Conservation (phyloP, 1,140 invertebrate species). For the Lutraria rhynchaena region DNA sequence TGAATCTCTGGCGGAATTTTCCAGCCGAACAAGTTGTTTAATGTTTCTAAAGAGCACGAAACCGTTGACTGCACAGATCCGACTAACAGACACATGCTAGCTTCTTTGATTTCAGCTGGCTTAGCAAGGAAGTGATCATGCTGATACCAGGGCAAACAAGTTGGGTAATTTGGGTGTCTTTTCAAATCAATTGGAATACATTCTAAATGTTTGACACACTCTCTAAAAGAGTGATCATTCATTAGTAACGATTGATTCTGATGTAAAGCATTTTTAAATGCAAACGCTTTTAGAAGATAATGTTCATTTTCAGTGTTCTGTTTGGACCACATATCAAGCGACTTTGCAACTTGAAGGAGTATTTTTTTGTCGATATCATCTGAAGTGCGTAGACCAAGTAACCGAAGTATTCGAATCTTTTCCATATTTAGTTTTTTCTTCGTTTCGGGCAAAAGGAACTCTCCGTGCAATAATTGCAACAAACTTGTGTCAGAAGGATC, state of each 20-base stretch:
- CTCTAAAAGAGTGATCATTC: constrained; percentile 2
- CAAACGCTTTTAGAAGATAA: neutral
- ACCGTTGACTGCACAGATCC: constrained; percentile 3
- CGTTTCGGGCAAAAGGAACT: neutral
- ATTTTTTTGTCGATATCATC: neutral
- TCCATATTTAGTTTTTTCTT: neutral
- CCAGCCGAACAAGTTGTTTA: neutral
- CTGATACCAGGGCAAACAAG: neutral
- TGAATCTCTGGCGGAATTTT: neutral
- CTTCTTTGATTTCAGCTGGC: neutral
- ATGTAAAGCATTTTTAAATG: neutral
- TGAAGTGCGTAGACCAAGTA: neutral
- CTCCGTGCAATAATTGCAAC: neutral
- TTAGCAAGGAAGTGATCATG: neutral
- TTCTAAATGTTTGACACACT: neutral
- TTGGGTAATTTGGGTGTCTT: neutral
- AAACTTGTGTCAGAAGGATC: constrained; percentile 11
- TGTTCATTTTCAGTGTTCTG: neutral
- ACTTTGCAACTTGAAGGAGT: constrained; percentile 3
- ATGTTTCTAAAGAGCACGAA: neutral
- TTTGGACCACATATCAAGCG: neutral
- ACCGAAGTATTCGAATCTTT: neutral
- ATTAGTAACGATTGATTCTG: neutral
- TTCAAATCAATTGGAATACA: neutral
- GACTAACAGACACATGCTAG: neutral